Evolutionary conservation across 2,888 invertebrate genomes (phyloP).

Genomic region (Drosophila atroscutellata): DNA sequence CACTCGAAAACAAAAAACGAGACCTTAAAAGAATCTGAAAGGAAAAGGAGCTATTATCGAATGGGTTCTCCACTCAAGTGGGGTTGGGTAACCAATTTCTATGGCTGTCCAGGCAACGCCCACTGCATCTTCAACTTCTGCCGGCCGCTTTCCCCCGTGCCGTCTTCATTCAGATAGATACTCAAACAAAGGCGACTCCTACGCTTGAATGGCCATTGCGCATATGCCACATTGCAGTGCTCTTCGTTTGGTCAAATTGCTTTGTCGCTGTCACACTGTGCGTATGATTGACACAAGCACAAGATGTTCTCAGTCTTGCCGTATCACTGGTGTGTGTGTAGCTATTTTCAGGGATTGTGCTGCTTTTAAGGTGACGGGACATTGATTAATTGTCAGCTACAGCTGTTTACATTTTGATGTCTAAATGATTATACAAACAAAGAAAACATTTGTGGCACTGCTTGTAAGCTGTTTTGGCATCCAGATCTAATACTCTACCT

Average conservation of each 20-base stretch:
- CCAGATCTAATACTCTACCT: neutral
- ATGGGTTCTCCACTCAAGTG: constrained; percentile 11
- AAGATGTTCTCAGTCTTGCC: constrained; percentile 1
- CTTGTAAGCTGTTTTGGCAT: constrained; percentile 9
- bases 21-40: constrained; percentile 12
- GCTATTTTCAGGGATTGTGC: constrained; percentile 5
- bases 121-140: neutral
- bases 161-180: constrained; percentile 22
- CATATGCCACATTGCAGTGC: constrained; percentile 34
- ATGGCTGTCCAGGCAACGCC: constrained; percentile 23
- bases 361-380: constrained; percentile 59
- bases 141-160: neutral
- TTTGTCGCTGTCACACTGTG: constrained; percentile 44
- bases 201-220: constrained; percentile 28
- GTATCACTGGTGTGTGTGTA: neutral
- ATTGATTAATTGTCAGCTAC: constrained; percentile 69
- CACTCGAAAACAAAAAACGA: constrained; percentile 13
- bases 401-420: constrained; percentile 43
- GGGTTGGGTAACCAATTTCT: constrained; percentile 7
- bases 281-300: constrained; percentile 73
- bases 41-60: constrained; percentile 10
- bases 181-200: constrained; percentile 1
- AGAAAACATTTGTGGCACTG: constrained; percentile 18
- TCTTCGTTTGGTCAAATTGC: constrained; percentile 35
- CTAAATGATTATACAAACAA: constrained; percentile 50